Evolutionary conservation across 2,888 invertebrate species (phyloP), one percentile per base, ranked within the genome.

Genomic region (Coenonympha arcania): DNA sequence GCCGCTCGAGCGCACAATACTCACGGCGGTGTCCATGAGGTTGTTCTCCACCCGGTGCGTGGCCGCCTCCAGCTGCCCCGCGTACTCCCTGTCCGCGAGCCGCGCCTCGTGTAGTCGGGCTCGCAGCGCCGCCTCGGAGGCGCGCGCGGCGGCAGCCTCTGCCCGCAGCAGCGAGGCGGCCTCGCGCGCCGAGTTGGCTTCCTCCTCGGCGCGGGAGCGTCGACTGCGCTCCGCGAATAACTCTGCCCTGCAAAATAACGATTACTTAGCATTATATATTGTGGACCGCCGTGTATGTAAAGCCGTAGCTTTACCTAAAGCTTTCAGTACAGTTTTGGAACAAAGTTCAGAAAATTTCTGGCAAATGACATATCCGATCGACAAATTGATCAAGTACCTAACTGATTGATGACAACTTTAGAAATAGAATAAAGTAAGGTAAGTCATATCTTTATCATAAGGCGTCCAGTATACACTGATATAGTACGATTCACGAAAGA

Each of bases 201-300:
- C 84, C 42, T 74, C 71, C 55, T 85, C 84, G 1, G 71, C 68
- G 8, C 81, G 76, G 4, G 71, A 71, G 0, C 83, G 76, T 0
- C 80, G 73, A n/a, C 70, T 73, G 28, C 84, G 80, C 66, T 85
- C 85, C 55, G 69, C 50, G 59, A 79, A 78, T 40, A 85, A 43
- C 58, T 85, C 85, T 9, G 75, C 68, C 53, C 85, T 85, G 51
- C 0, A 28, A 40, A 30, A 8, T 4, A 26, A 19, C n/a, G 22
- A 9, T 26, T 11, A 2, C 4, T 0, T 4, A 11, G 28, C 9
- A 1, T 3, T 1, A 9, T 9, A 3, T 26, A n/a, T n/a, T n/a
- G n/a, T n/a, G n/a, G n/a, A n/a, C n/a, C n/a, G n/a, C n/a, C n/a
- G n/a, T n/a, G n/a, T n/a, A n/a, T n/a, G n/a, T n/a, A n/a, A n/a